Base-by-base conservation (phyloP, 2,888 invertebrate species). In the Drosophila paucipuncta region DNA sequence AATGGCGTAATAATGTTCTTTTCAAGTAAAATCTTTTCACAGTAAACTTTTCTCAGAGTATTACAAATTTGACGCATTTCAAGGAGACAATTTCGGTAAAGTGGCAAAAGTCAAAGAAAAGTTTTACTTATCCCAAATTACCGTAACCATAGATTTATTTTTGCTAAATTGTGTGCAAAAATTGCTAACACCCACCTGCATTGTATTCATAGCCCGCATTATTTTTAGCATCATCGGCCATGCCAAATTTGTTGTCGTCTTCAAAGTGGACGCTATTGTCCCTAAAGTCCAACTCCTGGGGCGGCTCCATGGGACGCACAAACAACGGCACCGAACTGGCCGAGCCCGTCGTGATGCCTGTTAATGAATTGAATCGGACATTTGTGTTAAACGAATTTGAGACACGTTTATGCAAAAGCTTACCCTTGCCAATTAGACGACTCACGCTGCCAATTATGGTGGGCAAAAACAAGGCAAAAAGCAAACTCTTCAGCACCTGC, bases 381-480 rank as follows among this genome's bases (percentile, higher is more conserved):
- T 16, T 7, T 39, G 11, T n/a, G 30, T 41, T 57, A 57, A 59
- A 28, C 39, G 9, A 10, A 35, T 35, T 49, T 16, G 7, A 9
- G 16, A n/a, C 11, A 58, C 4, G 10, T 16, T 58, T 16, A 41
- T 28, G 4, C 30, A 22, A 22, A 18, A 58, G 59, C 91, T 91
- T 93, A 95, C 97, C 97, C 95, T 97, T 97, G 67, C 97, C 97
- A 68, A 97, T 95, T 73, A 97, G 95, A 93, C 97, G 97, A 61
- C 97, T 97, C 68, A 97, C 95, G 83, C 97, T 96, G 63, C 97
- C 97, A 76, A 97, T 94, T 69, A 97, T 95, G 72, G 97, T 97
- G 0, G 97, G 97, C 91, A 97, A 94, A 93, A 98, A 97, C 94
- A 97, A 95, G 11, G 97, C 97, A 39, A 97, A 95, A 30, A 97